phyloP scores from a whole-genome alignment of 1,140 invertebrate species.

The Luehdorfia chinensis region DNA sequence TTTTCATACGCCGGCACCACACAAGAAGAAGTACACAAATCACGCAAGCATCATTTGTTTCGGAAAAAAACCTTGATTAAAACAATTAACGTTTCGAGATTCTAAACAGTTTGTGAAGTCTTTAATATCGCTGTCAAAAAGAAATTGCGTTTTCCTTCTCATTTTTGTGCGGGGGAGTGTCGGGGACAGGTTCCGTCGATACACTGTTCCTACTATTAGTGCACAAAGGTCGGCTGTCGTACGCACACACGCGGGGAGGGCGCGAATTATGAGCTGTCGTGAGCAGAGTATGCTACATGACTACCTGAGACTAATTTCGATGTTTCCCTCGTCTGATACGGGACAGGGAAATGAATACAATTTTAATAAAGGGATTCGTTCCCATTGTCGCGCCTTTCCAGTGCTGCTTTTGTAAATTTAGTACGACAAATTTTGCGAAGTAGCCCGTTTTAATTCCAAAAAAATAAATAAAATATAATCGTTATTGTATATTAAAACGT shows the following conservation, averaged over 20 bases:
- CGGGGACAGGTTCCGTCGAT: conserved; percentile 42
- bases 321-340: conserved; percentile 23
- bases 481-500: no score
- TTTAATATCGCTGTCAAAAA: conserved; percentile 46
- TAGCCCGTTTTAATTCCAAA: no score
- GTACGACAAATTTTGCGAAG: no score
- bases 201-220: conserved; percentile 58
- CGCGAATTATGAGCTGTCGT: conserved; percentile 65
- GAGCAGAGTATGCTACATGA: conserved; percentile 33
- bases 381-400: background rate
- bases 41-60: no score
- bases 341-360: conserved; percentile 10
- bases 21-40: no score
- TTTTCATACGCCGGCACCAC: no score
- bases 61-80: no score
- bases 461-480: no score
- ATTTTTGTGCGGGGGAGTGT: conserved; percentile 38
- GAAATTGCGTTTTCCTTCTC: conserved; percentile 53
- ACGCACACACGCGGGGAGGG: conserved; percentile 37
- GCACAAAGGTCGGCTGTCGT: conserved; percentile 62
- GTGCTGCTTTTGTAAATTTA: no score
- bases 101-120: conserved; percentile 6
- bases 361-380: conserved; percentile 7
- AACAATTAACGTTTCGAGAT: background rate
- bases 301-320: conserved; percentile 62